Base-by-base conservation (phyloP, 2,888 invertebrate species). In the Arge pagana region DNA sequence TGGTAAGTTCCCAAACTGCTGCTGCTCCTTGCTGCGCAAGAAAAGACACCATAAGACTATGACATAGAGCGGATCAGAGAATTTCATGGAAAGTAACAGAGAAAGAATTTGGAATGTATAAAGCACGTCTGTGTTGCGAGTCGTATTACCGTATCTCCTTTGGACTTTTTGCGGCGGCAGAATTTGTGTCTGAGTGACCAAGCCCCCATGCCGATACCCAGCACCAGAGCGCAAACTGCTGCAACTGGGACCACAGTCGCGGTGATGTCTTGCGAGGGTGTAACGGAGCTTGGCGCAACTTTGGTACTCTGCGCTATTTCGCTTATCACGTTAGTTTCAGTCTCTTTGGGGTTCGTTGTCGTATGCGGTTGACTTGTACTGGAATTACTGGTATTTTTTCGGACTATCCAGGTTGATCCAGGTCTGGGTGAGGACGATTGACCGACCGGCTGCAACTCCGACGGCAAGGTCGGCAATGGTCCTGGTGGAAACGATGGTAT, bases 151-250 rank as follows among this genome's bases (percentile, higher is more conserved):
- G 89, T 86, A 67, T 90, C 89, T 63, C 89, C 87, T 70, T 89
- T 89, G 23, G 81, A 82, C 64, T 86, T 87, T 67, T 85, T 84
- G 35, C 82, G 82, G 30, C 79, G 72, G 64, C 85, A 86, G 54
- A 89, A 83, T 65, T 85, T 88, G 68, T 84, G 87, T 62, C 89
- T 85, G 60, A 89, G 85, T 50, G 89, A 82, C 63, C 88, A 82
- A 11, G 85, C 82, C 2, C 87, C 83, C 36, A 83, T 81, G 15
- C 85, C 86, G 3, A 87, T 84, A 15, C 86, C 83, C 3, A 88
- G 74, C 53, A 90, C 84, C 40, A 92, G 79, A 3, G 82, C 85
- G 62, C 85, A 85, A 40, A 90, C 83, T 7, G 87, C 85, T 18
- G 87, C 80, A 41, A 90, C 78, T 1, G 90, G 88, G 62, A 90